Conservation (phyloP, 2,888 invertebrate genomes). For the Sphinx pinastri region DNA sequence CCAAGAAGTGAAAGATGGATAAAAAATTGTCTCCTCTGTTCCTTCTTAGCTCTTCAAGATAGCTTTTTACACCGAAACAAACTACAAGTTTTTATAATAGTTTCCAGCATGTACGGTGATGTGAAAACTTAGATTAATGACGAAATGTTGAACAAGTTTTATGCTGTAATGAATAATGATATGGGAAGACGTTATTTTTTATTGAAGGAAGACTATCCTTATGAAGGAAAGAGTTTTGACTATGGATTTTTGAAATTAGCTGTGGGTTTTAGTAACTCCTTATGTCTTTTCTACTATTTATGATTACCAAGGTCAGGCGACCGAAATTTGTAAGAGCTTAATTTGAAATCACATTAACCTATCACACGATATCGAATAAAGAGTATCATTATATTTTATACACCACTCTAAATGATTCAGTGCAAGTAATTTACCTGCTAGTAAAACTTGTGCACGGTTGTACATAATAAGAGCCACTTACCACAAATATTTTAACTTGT, state of each 20-base stretch:
- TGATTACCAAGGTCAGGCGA: too few relatives aligned
- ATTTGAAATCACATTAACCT: too few relatives aligned
- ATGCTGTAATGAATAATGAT: slow-evolving; percentile 12
- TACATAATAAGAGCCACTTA: too few relatives aligned
- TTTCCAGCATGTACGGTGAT: slow-evolving; percentile 10
- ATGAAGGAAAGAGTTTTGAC: background rate
- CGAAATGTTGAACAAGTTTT: slow-evolving; percentile 11
- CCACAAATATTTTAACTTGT: too few relatives aligned
- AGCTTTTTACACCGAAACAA: slow-evolving; percentile 22
- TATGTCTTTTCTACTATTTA: too few relatives aligned
- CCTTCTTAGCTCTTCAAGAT: background rate
- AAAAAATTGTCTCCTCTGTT: background rate
- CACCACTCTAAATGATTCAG: too few relatives aligned
- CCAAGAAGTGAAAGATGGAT: background rate
- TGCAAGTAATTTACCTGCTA: too few relatives aligned
- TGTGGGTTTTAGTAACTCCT: too few relatives aligned
- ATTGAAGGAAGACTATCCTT: background rate
- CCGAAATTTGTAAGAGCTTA: too few relatives aligned
- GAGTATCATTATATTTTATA: too few relatives aligned
- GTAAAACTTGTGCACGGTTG: too few relatives aligned
- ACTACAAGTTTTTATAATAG: slow-evolving; percentile 19
- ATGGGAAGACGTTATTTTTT: background rate
- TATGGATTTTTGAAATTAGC: background rate
- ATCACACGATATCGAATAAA: too few relatives aligned
- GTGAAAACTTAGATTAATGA: slow-evolving; percentile 24